phyloP scores from a whole-genome alignment of 2,797 vertebrate species.

The Scleropages formosus region DNA sequence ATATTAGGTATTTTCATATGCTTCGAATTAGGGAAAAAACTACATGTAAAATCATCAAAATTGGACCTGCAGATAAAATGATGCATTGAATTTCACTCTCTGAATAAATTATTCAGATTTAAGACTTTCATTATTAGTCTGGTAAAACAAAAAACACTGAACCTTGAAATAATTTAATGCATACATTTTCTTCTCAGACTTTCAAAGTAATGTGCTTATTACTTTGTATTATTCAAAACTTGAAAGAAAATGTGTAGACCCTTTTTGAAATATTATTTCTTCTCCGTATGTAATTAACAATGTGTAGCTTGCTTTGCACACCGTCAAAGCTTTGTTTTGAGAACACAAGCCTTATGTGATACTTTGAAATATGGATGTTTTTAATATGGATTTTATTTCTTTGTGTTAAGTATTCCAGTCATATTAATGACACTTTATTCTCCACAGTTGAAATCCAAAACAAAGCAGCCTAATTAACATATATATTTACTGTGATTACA shows the following conservation, averaged over 20 bases:
- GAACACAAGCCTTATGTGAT: too few species aligned
- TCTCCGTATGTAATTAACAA: background rate
- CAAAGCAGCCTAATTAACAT: too few species aligned
- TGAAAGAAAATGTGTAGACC: constrained; percentile 46
- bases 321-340: background rate
- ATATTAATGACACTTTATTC: too few species aligned
- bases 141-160: constrained; percentile 33
- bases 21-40: background rate
- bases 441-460: too few species aligned
- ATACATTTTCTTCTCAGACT: constrained; percentile 30
- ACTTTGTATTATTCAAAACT: background rate
- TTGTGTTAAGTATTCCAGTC: too few species aligned
- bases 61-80: constrained; percentile 39
- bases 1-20: too few species aligned
- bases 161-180: constrained; percentile 35
- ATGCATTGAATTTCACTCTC: constrained; percentile 27
- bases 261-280: constrained; percentile 54
- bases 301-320: background rate
- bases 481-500: too few species aligned
- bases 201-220: constrained; percentile 15
- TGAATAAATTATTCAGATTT: constrained; percentile 45
- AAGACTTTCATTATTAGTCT: constrained; percentile 34
- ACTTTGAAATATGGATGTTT: too few species aligned
- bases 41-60: constrained; percentile 22
- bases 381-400: too few species aligned